A percentile compares a stretch with the other conserved stretches of the same genome.
Conservation (phyloP, 2,113 vertebrate species). For the Microcebus murinus region DNA sequence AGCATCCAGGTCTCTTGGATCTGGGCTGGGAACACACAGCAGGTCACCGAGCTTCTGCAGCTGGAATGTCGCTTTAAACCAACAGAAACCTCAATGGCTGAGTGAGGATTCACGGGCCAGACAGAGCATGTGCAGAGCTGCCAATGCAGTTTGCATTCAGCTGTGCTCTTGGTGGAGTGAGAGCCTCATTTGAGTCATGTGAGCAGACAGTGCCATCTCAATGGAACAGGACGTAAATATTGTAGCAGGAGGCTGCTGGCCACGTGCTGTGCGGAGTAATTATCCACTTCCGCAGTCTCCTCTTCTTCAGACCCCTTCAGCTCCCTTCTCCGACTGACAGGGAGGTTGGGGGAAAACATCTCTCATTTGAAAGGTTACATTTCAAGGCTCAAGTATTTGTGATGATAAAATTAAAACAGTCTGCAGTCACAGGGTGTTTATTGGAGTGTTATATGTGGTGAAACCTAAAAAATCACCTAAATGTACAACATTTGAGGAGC, state of each 20-base stretch:
- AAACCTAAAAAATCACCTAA: not conserved
- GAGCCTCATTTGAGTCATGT: slow-evolving; percentile 46
- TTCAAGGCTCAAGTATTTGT: not conserved
- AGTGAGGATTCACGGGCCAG: slow-evolving; percentile 76
- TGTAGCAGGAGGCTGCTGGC: slow-evolving; percentile 56
- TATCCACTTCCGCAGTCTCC: not conserved
- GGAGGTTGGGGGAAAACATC: not conserved
- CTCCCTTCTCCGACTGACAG: too few species aligned
- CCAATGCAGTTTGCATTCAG: slow-evolving; percentile 65
- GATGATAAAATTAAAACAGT: not conserved
- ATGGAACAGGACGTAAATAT: not conserved
- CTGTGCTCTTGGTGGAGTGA: slow-evolving; percentile 28
- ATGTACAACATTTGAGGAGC: not conserved
- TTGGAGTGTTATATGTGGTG: not conserved
- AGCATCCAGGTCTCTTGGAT: slow-evolving; percentile 53
- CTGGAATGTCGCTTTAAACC: slow-evolving; percentile 66
- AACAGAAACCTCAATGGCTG: slow-evolving; percentile 77
- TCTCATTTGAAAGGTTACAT: not conserved
- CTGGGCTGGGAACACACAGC: slow-evolving; percentile 63
- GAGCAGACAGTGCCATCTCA: not conserved
- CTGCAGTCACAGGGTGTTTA: not conserved
- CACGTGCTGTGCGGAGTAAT: not conserved
- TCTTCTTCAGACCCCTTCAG: not conserved
- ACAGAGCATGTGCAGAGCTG: slow-evolving; percentile 89
- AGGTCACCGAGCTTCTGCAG: slow-evolving; percentile 65